These are phyloP conservation scores for Empidonax alnorum DNA, from an alignment of 2,113 vertebrate genomes.

Conservation along the genomic window DNA sequence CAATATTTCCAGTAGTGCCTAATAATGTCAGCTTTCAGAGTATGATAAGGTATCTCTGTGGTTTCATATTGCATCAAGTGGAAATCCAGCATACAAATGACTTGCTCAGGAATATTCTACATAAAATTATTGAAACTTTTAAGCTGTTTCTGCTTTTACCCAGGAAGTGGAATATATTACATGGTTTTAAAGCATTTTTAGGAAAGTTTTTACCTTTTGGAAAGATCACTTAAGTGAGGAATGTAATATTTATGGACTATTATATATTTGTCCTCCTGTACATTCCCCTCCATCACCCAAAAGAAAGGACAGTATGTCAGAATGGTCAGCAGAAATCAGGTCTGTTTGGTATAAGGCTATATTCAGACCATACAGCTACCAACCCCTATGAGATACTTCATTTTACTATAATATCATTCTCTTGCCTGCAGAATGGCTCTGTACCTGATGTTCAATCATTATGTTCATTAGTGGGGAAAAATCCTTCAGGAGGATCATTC, in stretches of 20 bases:
- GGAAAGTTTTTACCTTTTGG: neutral
- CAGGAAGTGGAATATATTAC: neutral
- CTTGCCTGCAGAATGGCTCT: neutral
- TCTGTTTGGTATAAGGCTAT: neutral
- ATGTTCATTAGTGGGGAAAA: slow-evolving; percentile 23
- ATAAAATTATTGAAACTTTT: slow-evolving; percentile 55
- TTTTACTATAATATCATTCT: neutral
- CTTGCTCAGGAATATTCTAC: slow-evolving; percentile 46
- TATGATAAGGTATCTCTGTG: slow-evolving; percentile 54
- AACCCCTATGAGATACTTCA: neutral
- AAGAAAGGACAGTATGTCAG: neutral
- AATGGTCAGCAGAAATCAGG: neutral
- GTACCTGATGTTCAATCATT: slow-evolving; percentile 9
- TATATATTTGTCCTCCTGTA: neutral
- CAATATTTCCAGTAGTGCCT: slow-evolving; percentile 48
- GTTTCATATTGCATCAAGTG: slow-evolving; percentile 54
- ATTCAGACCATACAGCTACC: neutral
- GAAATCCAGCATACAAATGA: slow-evolving; percentile 66
- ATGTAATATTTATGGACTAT: neutral
- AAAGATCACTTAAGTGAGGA: neutral
- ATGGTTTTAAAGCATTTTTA: neutral
- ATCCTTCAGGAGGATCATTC: neutral
- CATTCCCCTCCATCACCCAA: neutral
- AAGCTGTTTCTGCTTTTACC: slow-evolving; percentile 29
- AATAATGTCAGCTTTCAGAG: slow-evolving; percentile 45